A percentile compares a stretch with the other conserved stretches of the same genome.
These are phyloP conservation scores for Hydrotaea diabolus DNA, from an alignment of 2,888 invertebrate species.

Conservation along the genomic window DNA sequence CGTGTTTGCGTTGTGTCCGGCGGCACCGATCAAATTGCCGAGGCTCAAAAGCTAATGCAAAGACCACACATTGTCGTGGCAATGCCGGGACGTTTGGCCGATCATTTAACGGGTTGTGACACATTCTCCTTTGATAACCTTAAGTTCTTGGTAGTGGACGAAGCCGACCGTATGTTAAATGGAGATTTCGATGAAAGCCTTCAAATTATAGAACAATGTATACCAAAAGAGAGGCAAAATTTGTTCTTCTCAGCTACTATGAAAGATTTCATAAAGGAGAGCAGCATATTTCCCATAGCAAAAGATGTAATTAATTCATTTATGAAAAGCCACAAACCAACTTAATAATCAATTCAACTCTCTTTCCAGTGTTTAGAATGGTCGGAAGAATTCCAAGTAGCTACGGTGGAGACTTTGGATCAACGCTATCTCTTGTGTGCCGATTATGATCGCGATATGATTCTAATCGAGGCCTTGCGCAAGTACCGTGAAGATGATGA, in stretches of 20 bases:
- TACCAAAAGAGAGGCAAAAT: slow-evolving; percentile 92
- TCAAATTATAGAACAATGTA: slow-evolving; percentile 87
- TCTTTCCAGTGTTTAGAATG: slow-evolving; percentile 81
- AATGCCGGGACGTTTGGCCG: slow-evolving; percentile 96
- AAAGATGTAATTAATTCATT: slow-evolving; percentile 83
- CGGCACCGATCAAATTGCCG: slow-evolving; percentile 94
- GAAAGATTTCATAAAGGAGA: slow-evolving; percentile 89
- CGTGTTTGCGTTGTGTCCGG: slow-evolving; percentile 95
- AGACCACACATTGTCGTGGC: slow-evolving; percentile 97
- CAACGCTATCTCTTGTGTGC: slow-evolving; percentile 96
- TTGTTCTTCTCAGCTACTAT: slow-evolving; percentile 97
- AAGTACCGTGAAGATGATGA: slow-evolving; percentile 88
- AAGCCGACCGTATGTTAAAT: slow-evolving; percentile 91
- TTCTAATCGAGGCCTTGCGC: slow-evolving; percentile 90
- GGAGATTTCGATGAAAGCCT: slow-evolving; percentile 92
- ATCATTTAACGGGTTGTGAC: slow-evolving; percentile 93
- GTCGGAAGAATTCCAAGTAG: slow-evolving; percentile 87
- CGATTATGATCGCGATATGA: slow-evolving; percentile 94
- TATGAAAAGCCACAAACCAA: not conserved
- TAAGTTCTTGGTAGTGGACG: slow-evolving; percentile 95
- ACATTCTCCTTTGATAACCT: slow-evolving; percentile 90
- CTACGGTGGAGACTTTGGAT: slow-evolving; percentile 93
- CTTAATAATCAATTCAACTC: slow-evolving; percentile 12
- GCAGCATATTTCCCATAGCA: slow-evolving; percentile 83
- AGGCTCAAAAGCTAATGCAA: slow-evolving; percentile 90